Percentiles rank a stretch among this genome's conserved stretches.
Evolutionary conservation across 2,888 invertebrate species (phyloP).

Genomic region (Pheosia tremula): DNA sequence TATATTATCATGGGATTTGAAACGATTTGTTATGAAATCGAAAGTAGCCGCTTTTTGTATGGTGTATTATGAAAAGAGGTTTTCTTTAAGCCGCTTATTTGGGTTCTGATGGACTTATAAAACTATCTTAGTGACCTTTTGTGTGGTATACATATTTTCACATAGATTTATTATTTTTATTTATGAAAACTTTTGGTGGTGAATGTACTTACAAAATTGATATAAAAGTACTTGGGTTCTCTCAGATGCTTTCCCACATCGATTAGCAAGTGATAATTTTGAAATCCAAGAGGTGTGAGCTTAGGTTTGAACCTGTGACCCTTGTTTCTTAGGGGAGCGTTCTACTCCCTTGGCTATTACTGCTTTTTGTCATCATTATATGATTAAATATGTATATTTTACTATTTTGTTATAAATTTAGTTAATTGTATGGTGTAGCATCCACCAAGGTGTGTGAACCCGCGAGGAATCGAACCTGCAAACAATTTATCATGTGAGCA

Average conservation of each 20-base stretch:
- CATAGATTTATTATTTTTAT: background rate
- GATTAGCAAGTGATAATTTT: no score
- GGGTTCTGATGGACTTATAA: constrained; percentile 42
- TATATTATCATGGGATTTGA: constrained; percentile 72
- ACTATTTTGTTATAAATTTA: background rate
- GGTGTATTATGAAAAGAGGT: constrained; percentile 42
- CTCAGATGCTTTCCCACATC: no score
- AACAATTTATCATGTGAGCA: constrained; percentile 58
- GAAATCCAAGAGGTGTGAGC: no score
- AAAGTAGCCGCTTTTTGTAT: constrained; percentile 54
- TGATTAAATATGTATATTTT: background rate
- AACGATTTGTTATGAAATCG: constrained; percentile 69
- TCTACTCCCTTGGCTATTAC: no score
- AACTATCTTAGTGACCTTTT: constrained; percentile 31
- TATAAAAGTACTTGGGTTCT: no score
- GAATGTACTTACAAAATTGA: background rate
- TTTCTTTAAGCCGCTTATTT: constrained; percentile 54
- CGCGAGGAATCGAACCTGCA: constrained; percentile 36
- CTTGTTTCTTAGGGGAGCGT: no score
- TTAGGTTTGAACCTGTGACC: no score
- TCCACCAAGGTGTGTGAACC: constrained; percentile 6
- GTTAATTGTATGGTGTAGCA: background rate
- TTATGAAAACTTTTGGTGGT: background rate
- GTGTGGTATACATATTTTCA: constrained; percentile 4
- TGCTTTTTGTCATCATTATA: no score